Evolutionary conservation across 2,888 invertebrate genomes (phyloP), one percentile per base, ranked within the genome.

Genomic region (Hypomecis atomaria): DNA sequence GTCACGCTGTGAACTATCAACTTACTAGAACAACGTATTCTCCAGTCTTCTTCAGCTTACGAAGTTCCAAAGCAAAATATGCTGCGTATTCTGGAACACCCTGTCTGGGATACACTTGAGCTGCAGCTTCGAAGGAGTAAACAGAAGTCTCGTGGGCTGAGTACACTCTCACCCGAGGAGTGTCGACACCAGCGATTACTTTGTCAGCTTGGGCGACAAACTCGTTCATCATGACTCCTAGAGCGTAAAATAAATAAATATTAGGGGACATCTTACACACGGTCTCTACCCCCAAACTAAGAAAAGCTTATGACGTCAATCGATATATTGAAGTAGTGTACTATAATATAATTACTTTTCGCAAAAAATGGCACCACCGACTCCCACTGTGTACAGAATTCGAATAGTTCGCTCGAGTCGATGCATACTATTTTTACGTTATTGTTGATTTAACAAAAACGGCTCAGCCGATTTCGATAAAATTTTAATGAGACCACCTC

Each of bases 21-120:
- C 59, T 40, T 45, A 59, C 59, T 33, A 53, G n/a, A 33, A 59
- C 59, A 47, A 59, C 38, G 34, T 59, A 59, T 44, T 45, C 23
- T 8, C 45, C 59, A 40, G 59, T 59, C 40, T 53, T 5, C 40
- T 38, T 8, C 6, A 40, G 6, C 37, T 23, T 33, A 23, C 45
- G 45, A 5, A 52, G 52, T 13, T 59, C 53, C 10, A 59, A 43
- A 33, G 52, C 52, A 6, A 53, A 47, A 9, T 9, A 7, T 0
- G 40, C 38, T 6, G 53, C 40, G 40, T 45, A 59, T 33, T 13
- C 11, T 3, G 59, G 59, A 4, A 52, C 44, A 10, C 52, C 52
- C 8, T 44, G 59, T 5, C 52, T 52, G 8, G 52, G 49, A 7
- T n/a, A 49, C 9, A 49, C 48, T 4, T n/a, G 48, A n/a, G 48